phyloP scores from a whole-genome alignment of 2,113 vertebrate species.

The Limanda limanda region DNA sequence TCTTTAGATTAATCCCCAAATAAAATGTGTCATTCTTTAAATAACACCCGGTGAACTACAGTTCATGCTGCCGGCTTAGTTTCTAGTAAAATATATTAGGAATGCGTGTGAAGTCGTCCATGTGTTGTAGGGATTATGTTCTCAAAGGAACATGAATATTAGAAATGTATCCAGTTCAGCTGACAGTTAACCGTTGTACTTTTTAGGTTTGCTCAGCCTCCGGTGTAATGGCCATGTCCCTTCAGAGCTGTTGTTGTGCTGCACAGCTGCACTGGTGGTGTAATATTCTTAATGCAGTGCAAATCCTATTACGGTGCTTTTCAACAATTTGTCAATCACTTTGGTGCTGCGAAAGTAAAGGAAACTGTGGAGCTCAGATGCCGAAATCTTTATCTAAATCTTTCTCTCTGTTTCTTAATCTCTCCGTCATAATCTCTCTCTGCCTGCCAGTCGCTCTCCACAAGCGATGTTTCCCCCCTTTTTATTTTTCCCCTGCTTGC shows the following conservation, averaged over 20 bases:
- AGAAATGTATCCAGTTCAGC: conserved; percentile 13
- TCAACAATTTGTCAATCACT: conserved; percentile 45
- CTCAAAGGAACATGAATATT: conserved; percentile 39
- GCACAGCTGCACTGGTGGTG: conserved; percentile 28
- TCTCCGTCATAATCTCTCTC: conserved; percentile 17
- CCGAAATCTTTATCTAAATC: conserved; percentile 37
- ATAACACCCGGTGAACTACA: conserved; percentile 8
- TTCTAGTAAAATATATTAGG: conserved; percentile 18
- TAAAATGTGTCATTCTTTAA: conserved; percentile 17
- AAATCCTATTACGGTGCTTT: conserved; percentile 53
- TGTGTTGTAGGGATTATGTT: conserved; percentile 39
- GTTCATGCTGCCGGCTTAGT: conserved; percentile 15
- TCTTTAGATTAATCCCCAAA: conserved; percentile 5
- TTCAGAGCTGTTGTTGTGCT: conserved; percentile 31
- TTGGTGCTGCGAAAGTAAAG: conserved; percentile 33
- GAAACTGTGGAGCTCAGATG: not conserved
- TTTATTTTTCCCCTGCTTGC: conserved; percentile 1
- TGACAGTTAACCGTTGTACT: conserved; percentile 27
- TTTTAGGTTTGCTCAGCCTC: conserved; percentile 36
- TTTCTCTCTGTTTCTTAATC: conserved; percentile 45
- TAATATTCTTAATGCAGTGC: conserved; percentile 65
- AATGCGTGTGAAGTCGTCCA: conserved; percentile 2
- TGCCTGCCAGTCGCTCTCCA: not conserved
- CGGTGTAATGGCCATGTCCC: conserved; percentile 32
- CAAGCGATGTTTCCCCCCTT: not conserved